Base-by-base conservation (phyloP, 2,797 vertebrate species). In the Ctenochaetus hawaiiensis region DNA sequence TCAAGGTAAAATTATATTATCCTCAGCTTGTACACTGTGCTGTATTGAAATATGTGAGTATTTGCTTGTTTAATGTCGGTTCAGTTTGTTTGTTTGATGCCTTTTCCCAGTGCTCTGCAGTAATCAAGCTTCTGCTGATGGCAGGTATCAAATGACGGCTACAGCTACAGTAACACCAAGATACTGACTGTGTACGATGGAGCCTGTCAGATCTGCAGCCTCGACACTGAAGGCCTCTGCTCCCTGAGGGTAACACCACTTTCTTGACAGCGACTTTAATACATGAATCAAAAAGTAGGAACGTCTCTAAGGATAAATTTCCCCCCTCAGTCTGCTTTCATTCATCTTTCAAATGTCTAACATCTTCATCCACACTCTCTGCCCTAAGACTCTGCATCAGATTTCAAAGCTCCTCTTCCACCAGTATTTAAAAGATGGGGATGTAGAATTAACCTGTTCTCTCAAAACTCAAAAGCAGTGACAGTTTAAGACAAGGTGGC, bases 111-210 rank as follows among this genome's bases (percentile, higher is more conserved):
- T 52, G 34, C 75, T 58, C n/a, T 10, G 3, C n/a, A 54, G 44
- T 67, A 64, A 83, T 70, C 17, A 56, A 2, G 45, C 58, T 52
- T 83, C 63, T 78, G 76, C 53, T 84, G 57, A 61, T 66, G 70
- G 54, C 93, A 98, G 97, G 95, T 98, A 68, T 97, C 98, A 80
- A 98, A 97, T 63, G 96, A 99, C 61, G 97, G 97, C 66, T 93
- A 96, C 73, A 89, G 91, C 83, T 98, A 96, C 91, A 99, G 97
- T 79, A 97, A 98, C 69, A 89, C 95, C 89, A 96, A 97, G 94
- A 94, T 95, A 41, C 85, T 97, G 75, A 93, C 93, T 1, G 63
- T 97, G 44, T 98, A 96, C 64, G 95, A 98, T 45, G 96, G 96
- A 43, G 90, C 91, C 63, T 99, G 98, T 81, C 97, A 99, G 87